These are phyloP conservation scores for Poliocrania exsul DNA, from an alignment of 2,797 vertebrate genomes.

Conservation along the genomic window DNA sequence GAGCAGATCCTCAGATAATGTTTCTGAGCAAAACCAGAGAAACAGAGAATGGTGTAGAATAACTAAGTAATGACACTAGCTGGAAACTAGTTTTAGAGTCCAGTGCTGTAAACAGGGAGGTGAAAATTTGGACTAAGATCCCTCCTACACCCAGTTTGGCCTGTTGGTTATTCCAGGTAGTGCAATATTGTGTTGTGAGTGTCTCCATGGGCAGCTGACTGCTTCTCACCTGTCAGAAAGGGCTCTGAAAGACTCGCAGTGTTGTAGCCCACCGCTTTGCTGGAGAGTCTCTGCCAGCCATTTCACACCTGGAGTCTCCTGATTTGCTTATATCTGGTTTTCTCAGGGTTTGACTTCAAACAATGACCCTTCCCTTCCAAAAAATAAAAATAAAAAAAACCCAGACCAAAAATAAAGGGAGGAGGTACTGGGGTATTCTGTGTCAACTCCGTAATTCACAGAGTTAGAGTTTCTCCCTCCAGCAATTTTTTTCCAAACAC, in stretches of 20 bases:
- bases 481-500: not conserved
- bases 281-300: not conserved
- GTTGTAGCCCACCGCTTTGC: not conserved
- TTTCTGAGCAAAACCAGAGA: not conserved
- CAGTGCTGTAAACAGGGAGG: not conserved
- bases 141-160: not conserved
- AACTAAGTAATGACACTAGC: not conserved
- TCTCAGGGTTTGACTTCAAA: not conserved
- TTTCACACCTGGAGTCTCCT: not conserved
- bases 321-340: not conserved
- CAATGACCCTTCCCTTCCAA: rapidly evolving
- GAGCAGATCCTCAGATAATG: not conserved
- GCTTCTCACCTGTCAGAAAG: not conserved
- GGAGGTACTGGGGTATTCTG: not conserved
- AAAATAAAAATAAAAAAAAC: not conserved
- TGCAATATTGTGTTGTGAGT: not conserved
- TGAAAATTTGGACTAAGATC: not conserved
- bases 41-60: not conserved
- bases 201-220: not conserved
- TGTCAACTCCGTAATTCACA: not conserved
- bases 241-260: not conserved
- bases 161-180: not conserved
- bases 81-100: not conserved
- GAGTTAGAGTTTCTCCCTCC: not conserved
- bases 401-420: rapidly evolving